These are phyloP conservation scores for Choristoneura fumiferana DNA, from an alignment of 1,140 invertebrate genomes.

Conservation along the genomic window DNA sequence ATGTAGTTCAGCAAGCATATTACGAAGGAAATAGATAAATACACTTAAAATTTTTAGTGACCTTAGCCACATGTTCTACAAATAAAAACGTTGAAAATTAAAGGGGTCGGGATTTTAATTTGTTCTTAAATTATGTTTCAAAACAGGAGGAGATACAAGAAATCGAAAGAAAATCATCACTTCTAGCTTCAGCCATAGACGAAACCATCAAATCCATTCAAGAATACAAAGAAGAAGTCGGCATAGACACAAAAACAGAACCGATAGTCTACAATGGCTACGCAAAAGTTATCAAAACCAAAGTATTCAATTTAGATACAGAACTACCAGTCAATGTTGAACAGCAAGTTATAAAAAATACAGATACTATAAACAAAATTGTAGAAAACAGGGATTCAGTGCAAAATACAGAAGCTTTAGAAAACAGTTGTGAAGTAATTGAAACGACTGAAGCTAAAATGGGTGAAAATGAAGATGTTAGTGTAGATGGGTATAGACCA, in stretches of 20 bases:
- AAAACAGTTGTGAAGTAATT: conserved; percentile 7
- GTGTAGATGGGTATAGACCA: conserved; percentile 36
- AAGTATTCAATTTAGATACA: conserved; percentile 9
- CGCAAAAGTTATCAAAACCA: conserved; percentile 20
- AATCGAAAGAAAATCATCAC: conserved; percentile 56
- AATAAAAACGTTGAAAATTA: neutral
- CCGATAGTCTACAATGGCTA: conserved; percentile 20
- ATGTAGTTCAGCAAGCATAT: too few species aligned
- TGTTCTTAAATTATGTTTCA: neutral
- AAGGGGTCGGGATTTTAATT: too few species aligned
- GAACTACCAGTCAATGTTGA: conserved; percentile 15
- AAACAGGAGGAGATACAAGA: conserved; percentile 59
- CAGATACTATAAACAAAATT: conserved; percentile 17
- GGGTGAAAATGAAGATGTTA: conserved; percentile 29
- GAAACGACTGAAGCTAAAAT: conserved; percentile 19
- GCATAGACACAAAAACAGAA: conserved; percentile 33
- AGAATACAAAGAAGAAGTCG: conserved; percentile 61
- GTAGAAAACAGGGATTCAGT: conserved; percentile 9
- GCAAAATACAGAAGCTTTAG: conserved; percentile 20
- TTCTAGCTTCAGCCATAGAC: conserved; percentile 60
- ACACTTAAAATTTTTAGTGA: too few species aligned
- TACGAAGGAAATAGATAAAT: too few species aligned
- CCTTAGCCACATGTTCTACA: too few species aligned
- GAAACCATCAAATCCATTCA: conserved; percentile 62
- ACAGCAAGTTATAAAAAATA: conserved; percentile 20